A percentile compares a stretch with the other conserved stretches of the same genome.
Evolutionary conservation across 2,888 invertebrate genomes (phyloP).

Genomic region (Leistus spinibarbis): DNA sequence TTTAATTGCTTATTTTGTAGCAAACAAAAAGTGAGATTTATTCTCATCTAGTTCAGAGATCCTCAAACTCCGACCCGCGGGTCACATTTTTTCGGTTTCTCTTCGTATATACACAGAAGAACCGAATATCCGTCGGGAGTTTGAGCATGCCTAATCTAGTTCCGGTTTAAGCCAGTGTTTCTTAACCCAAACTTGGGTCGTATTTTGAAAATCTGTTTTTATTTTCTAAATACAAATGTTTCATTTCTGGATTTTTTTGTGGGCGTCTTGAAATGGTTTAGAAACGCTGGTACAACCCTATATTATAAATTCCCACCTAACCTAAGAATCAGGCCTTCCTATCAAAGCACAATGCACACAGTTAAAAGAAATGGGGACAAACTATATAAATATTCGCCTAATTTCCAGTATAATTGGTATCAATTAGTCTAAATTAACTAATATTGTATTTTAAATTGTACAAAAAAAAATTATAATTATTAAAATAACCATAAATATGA

Average conservation of each 20-base stretch:
- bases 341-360: not conserved
- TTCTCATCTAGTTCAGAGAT: not conserved
- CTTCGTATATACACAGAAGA: too few relatives aligned
- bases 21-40: not conserved
- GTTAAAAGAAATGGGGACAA: not conserved
- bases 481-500: conserved; percentile 19
- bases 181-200: too few relatives aligned
- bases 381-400: not conserved
- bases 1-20: not conserved
- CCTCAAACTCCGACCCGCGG: too few relatives aligned
- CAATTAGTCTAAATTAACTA: conserved; percentile 33
- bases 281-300: too few relatives aligned
- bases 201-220: too few relatives aligned
- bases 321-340: not conserved
- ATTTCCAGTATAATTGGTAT: conserved; percentile 35
- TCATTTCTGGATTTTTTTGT: too few relatives aligned
- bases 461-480: conserved; percentile 16
- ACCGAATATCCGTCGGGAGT: too few relatives aligned
- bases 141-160: too few relatives aligned
- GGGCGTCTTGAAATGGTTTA: too few relatives aligned
- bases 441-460: conserved; percentile 34
- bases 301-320: not conserved
- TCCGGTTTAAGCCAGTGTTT: too few relatives aligned
- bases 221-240: too few relatives aligned
- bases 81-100: too few relatives aligned